Evolutionary conservation across 2,888 invertebrate genomes (phyloP).

Genomic region (Leptopilina drosophilae): DNA sequence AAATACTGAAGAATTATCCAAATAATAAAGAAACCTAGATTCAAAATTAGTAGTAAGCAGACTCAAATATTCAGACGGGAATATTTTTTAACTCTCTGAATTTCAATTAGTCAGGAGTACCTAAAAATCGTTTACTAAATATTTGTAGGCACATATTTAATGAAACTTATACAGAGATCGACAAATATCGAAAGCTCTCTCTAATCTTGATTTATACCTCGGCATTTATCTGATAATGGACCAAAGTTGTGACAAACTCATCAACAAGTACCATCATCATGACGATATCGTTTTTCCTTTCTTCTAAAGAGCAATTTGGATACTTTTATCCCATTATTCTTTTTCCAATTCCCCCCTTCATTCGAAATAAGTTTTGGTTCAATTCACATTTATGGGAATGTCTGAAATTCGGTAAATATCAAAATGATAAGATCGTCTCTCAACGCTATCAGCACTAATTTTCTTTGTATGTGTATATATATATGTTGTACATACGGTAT

Average conservation of each 20-base stretch:
- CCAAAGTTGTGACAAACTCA: neutral
- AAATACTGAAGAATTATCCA: too few species aligned
- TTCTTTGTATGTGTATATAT: slow-evolving; percentile 10
- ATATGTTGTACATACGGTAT: slow-evolving; percentile 42
- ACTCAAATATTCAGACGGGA: too few species aligned
- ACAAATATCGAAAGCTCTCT: too few species aligned
- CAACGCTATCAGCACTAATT: slow-evolving; percentile 54
- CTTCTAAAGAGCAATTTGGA: neutral
- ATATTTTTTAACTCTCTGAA: too few species aligned
- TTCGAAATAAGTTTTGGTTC: slow-evolving; percentile 2
- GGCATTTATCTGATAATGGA: neutral
- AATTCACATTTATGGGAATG: neutral
- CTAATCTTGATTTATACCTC: neutral
- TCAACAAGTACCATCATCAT: slow-evolving; percentile 8
- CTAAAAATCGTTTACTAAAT: too few species aligned
- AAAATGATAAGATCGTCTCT: slow-evolving; percentile 54
- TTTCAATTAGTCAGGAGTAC: too few species aligned
- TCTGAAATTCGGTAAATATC: slow-evolving; percentile 41
- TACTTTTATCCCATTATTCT: neutral
- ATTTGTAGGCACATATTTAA: too few species aligned
- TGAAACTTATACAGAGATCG: too few species aligned
- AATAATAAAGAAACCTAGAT: too few species aligned
- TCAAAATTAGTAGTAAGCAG: too few species aligned
- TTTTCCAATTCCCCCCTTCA: neutral
- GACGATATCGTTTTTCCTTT: slow-evolving; percentile 15